Evolutionary conservation across 2,113 vertebrate species (phyloP).

Genomic region (Cyanoderma ruficeps): DNA sequence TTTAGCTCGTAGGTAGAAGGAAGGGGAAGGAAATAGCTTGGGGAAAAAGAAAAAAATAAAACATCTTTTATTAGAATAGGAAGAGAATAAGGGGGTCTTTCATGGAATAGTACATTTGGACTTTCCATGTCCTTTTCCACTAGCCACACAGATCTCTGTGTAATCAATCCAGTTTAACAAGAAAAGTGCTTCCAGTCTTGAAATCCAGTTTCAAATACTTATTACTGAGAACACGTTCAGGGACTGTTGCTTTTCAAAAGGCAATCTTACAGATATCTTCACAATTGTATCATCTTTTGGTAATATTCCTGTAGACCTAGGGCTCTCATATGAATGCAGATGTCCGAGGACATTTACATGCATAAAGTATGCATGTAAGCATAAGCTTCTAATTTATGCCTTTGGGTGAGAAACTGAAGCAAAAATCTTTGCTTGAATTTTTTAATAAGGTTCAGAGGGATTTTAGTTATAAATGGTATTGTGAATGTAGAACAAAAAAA

Average conservation of each 20-base stretch:
- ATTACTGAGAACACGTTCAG: neutral
- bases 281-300: accelerated
- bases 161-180: neutral
- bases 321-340: neutral
- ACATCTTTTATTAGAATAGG: neutral
- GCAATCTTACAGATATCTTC: neutral
- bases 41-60: neutral
- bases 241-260: neutral
- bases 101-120: neutral
- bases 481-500: neutral
- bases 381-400: neutral
- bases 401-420: neutral
- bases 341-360: neutral
- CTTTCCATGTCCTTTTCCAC: neutral
- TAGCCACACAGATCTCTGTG: neutral
- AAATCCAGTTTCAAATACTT: neutral
- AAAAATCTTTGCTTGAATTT: neutral
- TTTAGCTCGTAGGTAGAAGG: neutral
- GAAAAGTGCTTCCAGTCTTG: neutral
- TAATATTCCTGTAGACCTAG: neutral
- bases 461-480: neutral
- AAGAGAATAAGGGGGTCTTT: neutral
- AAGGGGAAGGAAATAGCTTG: neutral
- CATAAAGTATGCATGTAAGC: neutral
- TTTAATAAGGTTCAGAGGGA: constrained; percentile 29